A percentile compares a stretch with the other conserved stretches of the same genome.
Evolutionary conservation across 2,888 invertebrate genomes (phyloP).

Genomic region (Andrena fulva): DNA sequence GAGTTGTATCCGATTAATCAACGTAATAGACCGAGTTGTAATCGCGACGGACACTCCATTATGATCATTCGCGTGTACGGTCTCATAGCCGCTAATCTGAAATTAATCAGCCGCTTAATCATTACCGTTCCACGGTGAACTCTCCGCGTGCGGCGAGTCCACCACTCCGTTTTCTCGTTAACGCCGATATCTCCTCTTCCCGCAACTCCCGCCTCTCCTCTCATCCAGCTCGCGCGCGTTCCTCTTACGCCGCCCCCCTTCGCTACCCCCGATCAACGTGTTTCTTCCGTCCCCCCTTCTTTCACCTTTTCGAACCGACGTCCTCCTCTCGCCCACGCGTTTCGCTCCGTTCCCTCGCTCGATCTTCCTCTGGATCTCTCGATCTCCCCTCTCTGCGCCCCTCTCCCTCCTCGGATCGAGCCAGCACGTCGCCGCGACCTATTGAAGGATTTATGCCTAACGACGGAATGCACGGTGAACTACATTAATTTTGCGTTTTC

Average conservation of each 20-base stretch:
- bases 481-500: conserved; percentile 73
- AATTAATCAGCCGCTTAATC: conserved; percentile 81
- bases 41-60: conserved; percentile 78
- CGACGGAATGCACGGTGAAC: conserved; percentile 65
- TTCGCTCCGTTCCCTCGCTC: neutral
- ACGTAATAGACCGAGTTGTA: conserved; percentile 77
- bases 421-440: conserved; percentile 40
- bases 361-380: conserved; percentile 18
- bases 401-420: conserved; percentile 27
- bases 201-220: conserved; percentile 45
- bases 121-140: conserved; percentile 68
- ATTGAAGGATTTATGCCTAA: conserved; percentile 67
- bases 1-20: conserved; percentile 79
- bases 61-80: conserved; percentile 77
- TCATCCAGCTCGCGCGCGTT: conserved; percentile 13
- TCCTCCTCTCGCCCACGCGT: conserved; percentile 44
- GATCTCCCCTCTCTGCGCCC: neutral
- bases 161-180: conserved; percentile 41
- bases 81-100: conserved; percentile 77
- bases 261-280: conserved; percentile 18
- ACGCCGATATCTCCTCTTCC: conserved; percentile 57
- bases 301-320: conserved; percentile 21
- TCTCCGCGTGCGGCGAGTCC: conserved; percentile 52
- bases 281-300: conserved; percentile 24
- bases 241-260: conserved; percentile 5